Base-by-base conservation (phyloP, 2,797 vertebrate species). In the Sebastes dallii region DNA sequence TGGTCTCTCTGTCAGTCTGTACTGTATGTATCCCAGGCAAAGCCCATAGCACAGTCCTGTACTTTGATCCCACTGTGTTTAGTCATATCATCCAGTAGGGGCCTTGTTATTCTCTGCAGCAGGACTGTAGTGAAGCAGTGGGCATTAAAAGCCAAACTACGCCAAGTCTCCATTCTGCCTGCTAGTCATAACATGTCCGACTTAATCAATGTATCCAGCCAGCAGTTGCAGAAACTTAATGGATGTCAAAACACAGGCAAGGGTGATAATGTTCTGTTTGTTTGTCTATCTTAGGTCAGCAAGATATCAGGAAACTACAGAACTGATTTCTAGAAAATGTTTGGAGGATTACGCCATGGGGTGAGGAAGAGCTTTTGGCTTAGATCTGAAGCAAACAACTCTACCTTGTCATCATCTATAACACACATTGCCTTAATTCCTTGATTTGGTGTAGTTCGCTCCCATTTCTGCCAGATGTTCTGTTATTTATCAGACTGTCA, bases 41-140 rank as follows among this genome's bases (percentile, higher is more conserved):
- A 86, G 30, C 42, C 34, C 50, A 54, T 3, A 72, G n/a, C 56
- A 54, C 55, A 70, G 59, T 16, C 30, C n/a, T 87, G 88, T 42
- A 90, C 91, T 90, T 88, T 90, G 86, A 83, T 68, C 90, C 69
- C 36, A n/a, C 36, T 3, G 25, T 55, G 59, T 69, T 36, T 29
- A 75, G 59, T 70, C 50, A 75, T 8, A 58, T 25, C 16, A 62
- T 61, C 66, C 27, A 20, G 36, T 42, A 46, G 16, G 11, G 25
- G 54, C 54, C 65, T 76, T 75, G 65, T 75, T 70, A 18, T 78
- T 75, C 39, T 74, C 52, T 71, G 70, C 52, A 76, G 50, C 30
- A 62, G 59, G 77, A 80, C 66, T 46, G 67, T 66, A 84, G 70
- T 24, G 18, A 83, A 80, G 55, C 58, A 66, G 30, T n/a, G 50